Conservation (phyloP, 1,140 invertebrate genomes). For the Cotesia glomerata region DNA sequence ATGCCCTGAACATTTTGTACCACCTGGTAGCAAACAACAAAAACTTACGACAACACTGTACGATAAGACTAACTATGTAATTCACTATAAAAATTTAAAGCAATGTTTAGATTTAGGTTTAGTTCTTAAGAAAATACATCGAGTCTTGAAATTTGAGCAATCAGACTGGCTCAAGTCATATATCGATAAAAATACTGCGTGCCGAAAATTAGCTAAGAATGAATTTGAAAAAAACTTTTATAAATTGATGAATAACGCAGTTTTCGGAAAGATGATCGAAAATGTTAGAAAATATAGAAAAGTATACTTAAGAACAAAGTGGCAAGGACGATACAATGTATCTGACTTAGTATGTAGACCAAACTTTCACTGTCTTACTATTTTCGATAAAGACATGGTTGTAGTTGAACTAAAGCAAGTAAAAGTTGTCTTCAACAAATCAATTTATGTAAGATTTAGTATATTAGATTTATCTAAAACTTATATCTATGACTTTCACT, state of each 20-base stretch:
- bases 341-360: not conserved
- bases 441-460: not conserved
- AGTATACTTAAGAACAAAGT: not conserved
- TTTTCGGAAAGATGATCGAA: not conserved
- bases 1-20: too few relatives aligned
- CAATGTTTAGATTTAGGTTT: not conserved
- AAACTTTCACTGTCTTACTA: not conserved
- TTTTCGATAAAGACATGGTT: not conserved
- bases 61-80: not conserved
- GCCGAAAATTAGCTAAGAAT: too few relatives aligned
- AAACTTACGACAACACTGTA: not conserved
- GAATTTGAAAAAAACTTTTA: too few relatives aligned
- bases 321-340: not conserved
- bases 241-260: too few relatives aligned
- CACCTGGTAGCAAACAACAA: not conserved
- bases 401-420: not conserved
- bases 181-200: too few relatives aligned
- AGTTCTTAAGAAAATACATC: not conserved
- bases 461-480: constrained; percentile 2
- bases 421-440: constrained; percentile 6
- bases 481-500: constrained; percentile 15
- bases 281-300: not conserved
- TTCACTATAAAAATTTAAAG: constrained; percentile 11
- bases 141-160: not conserved
- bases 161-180: too few relatives aligned